Evolutionary conservation across 2,113 vertebrate species (phyloP).

Genomic region (Mus pahari): DNA sequence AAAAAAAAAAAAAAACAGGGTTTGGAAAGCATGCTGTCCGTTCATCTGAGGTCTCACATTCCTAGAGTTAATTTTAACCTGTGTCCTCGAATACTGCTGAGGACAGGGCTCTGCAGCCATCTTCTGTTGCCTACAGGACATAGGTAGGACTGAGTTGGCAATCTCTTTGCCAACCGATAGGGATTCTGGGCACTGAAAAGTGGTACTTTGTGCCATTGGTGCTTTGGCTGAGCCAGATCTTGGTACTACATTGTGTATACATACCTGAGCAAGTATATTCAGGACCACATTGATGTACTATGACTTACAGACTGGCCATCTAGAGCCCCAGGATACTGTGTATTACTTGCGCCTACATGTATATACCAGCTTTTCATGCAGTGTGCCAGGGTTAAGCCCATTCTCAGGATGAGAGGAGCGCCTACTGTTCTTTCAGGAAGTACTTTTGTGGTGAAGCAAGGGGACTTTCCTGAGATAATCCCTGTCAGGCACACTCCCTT

Average conservation of each 20-base stretch:
- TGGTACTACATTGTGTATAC: background rate
- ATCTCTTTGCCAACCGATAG: background rate
- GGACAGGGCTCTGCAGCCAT: background rate
- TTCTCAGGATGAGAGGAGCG: background rate
- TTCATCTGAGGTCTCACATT: constrained; percentile 1
- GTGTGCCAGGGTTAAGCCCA: background rate
- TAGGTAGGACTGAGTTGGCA: background rate
- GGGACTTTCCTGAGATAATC: background rate
- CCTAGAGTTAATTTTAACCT: background rate
- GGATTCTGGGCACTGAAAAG: background rate
- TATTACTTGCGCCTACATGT: background rate
- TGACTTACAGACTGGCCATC: background rate
- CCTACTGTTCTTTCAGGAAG: background rate
- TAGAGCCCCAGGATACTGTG: background rate
- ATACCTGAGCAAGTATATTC: background rate
- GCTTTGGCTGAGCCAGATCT: background rate
- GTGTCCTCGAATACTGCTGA: background rate
- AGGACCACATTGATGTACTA: background rate
- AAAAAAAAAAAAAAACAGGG: background rate
- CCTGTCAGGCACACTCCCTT: background rate
- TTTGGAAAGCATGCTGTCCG: background rate
- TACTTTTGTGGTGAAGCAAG: background rate
- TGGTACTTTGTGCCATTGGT: background rate
- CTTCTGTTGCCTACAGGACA: background rate
- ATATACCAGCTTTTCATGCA: background rate